phyloP scores from a whole-genome alignment of 2,888 invertebrate genomes.

The Ectemnius continuus region DNA sequence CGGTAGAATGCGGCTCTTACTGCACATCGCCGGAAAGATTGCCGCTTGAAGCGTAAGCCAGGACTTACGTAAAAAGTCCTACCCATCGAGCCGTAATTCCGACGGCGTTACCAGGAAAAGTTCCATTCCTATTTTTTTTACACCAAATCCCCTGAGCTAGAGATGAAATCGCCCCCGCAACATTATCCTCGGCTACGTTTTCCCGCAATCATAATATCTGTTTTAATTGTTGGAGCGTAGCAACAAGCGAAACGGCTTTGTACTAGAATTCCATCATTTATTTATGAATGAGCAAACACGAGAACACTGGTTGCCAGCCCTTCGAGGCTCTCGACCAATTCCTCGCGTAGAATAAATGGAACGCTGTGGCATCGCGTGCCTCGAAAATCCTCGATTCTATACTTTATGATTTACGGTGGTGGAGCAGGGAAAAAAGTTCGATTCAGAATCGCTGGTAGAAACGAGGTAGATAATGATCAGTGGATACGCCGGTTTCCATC shows the following conservation, averaged over 20 bases:
- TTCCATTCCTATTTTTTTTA: slow-evolving; percentile 12
- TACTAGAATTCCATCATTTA: too few relatives aligned
- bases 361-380: neutral
- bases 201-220: too few relatives aligned
- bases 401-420: neutral
- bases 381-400: neutral
- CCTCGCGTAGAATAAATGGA: too few relatives aligned
- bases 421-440: too few relatives aligned
- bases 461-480: neutral
- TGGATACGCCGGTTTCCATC: neutral
- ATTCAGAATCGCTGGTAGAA: neutral
- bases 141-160: too few relatives aligned
- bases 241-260: too few relatives aligned
- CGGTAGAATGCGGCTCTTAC: slow-evolving; percentile 33
- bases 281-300: too few relatives aligned
- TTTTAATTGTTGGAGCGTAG: too few relatives aligned
- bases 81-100: slow-evolving; percentile 11
- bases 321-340: too few relatives aligned
- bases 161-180: too few relatives aligned
- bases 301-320: too few relatives aligned
- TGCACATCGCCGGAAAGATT: slow-evolving; percentile 20
- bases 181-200: too few relatives aligned
- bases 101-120: neutral
- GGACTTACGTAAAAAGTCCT: slow-evolving; percentile 27
- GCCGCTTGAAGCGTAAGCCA: slow-evolving; percentile 30